A percentile compares a stretch with the other conserved stretches of the same genome.
phyloP scores from a whole-genome alignment of 2,797 vertebrate genomes.

The Enteromius radiatus region DNA sequence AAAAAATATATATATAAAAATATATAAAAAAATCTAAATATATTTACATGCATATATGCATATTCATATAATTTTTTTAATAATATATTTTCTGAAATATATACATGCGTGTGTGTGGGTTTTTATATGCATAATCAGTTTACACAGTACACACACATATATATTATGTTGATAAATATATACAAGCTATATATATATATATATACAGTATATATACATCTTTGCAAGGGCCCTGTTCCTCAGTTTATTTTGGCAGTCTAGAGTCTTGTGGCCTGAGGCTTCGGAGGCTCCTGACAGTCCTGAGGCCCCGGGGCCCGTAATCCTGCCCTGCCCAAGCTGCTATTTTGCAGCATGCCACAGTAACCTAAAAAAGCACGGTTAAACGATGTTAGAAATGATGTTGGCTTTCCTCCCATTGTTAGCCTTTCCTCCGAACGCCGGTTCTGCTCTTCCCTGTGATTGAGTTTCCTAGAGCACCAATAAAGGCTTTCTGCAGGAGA shows the following conservation, averaged over 20 bases:
- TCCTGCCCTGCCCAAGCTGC: slow-evolving; percentile 39
- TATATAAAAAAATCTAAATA: no score
- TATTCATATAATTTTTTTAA: no score
- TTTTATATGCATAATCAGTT: no score
- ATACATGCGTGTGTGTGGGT: no score
- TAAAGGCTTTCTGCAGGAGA: slow-evolving; percentile 63
- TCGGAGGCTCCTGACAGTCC: not conserved
- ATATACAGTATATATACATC: no score
- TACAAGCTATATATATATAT: no score
- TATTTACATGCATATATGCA: no score
- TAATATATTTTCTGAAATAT: no score
- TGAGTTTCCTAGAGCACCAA: slow-evolving; percentile 72
- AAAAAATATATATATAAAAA: no score
- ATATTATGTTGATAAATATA: no score
- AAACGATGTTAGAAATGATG: slow-evolving; percentile 60
- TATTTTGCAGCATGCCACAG: slow-evolving; percentile 53
- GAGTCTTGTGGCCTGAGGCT: not conserved
- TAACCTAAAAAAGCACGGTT: slow-evolving; percentile 65
- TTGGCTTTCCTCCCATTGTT: slow-evolving; percentile 82
- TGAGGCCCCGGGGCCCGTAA: not conserved
- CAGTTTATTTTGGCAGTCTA: not conserved
- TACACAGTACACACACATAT: no score
- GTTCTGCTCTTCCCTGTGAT: slow-evolving; percentile 74
- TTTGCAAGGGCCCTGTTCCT: not conserved
- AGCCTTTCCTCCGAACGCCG: slow-evolving; percentile 74